These are phyloP conservation scores for Melolontha melolontha DNA, from an alignment of 2,888 invertebrate species.

Conservation along the genomic window DNA sequence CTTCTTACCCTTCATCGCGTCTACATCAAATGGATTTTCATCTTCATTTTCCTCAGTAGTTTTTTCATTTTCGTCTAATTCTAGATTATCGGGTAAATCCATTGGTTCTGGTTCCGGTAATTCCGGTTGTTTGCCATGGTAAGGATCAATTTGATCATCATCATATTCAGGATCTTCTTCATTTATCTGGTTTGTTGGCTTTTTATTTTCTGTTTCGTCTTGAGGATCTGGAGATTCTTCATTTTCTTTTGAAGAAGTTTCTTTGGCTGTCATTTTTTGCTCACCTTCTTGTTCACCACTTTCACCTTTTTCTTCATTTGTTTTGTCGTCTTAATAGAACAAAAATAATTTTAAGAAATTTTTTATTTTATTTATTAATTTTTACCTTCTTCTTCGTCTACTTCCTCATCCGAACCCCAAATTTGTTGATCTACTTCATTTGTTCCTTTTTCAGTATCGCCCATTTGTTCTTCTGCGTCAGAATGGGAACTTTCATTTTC, in stretches of 20 bases:
- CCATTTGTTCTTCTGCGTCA: conserved; percentile 96
- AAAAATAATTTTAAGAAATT: conserved; percentile 14
- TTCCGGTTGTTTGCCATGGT: conserved; percentile 83
- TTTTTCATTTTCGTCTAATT: conserved; percentile 77
- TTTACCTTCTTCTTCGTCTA: conserved; percentile 73
- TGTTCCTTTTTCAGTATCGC: conserved; percentile 89
- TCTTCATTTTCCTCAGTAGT: conserved; percentile 74
- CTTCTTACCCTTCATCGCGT: conserved; percentile 74
- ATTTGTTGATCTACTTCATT: conserved; percentile 85
- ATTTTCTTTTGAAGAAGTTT: conserved; percentile 65
- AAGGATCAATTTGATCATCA: conserved; percentile 86
- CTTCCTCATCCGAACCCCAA: conserved; percentile 88
- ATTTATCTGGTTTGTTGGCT: conserved; percentile 76
- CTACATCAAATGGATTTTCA: conserved; percentile 89
- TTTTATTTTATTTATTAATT: conserved; percentile 51
- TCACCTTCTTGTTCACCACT: conserved; percentile 74
- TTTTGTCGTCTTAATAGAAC: conserved; percentile 43
- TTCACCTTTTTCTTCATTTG: conserved; percentile 65
- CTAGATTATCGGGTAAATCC: conserved; percentile 88
- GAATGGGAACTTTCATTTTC: conserved; percentile 75
- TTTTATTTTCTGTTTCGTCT: conserved; percentile 68
- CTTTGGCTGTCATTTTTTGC: conserved; percentile 83
- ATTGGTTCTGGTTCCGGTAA: conserved; percentile 87
- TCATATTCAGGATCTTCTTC: conserved; percentile 84
- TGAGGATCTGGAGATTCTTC: conserved; percentile 70